Percentiles rank a stretch among this genome's conserved stretches.
Evolutionary conservation across 2,797 vertebrate species (phyloP).

Genomic region (Melanotaenia nigrans): DNA sequence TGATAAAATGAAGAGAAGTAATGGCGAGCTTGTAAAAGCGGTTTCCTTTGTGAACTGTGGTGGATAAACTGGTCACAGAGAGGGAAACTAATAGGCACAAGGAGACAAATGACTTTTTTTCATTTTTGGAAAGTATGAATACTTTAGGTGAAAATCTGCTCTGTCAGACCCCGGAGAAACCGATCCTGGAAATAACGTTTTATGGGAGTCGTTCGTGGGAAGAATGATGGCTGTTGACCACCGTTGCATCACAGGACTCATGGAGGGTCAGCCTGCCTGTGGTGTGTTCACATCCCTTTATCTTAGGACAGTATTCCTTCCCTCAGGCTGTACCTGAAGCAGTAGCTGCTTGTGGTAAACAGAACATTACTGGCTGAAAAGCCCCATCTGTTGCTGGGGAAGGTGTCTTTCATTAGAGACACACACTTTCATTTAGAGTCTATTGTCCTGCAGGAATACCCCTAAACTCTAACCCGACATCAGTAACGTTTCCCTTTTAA

Average conservation of each 20-base stretch:
- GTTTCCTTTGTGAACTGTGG: background rate
- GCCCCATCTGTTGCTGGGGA: slow-evolving; percentile 55
- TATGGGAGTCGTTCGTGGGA: slow-evolving; percentile 77
- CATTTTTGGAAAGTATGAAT: slow-evolving; percentile 53
- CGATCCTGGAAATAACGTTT: slow-evolving; percentile 75
- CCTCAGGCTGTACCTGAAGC: slow-evolving; percentile 38
- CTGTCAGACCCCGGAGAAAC: slow-evolving; percentile 52
- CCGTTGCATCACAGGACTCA: slow-evolving; percentile 64
- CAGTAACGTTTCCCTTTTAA: slow-evolving; percentile 30
- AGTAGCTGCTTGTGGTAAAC: slow-evolving; percentile 17
- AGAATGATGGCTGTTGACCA: slow-evolving; percentile 54
- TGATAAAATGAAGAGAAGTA: background rate
- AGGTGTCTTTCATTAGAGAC: slow-evolving; percentile 62
- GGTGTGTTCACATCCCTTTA: slow-evolving; percentile 31
- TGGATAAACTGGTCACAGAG: slow-evolving; percentile 1
- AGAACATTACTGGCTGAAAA: slow-evolving; percentile 21
- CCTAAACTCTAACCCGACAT: slow-evolving; percentile 50
- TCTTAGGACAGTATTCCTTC: slow-evolving; percentile 32
- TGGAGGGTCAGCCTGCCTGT: slow-evolving; percentile 50
- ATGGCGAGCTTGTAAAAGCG: background rate
- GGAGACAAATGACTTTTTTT: slow-evolving; percentile 27
- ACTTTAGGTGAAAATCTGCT: slow-evolving; percentile 58
- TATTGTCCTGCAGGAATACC: slow-evolving; percentile 30
- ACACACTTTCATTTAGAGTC: slow-evolving; percentile 33
- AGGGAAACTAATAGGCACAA: slow-evolving; percentile 6